Evolutionary conservation across 2,888 invertebrate genomes (phyloP), one percentile per base, ranked within the genome.

Genomic region (Tanytarsus gracilentus): DNA sequence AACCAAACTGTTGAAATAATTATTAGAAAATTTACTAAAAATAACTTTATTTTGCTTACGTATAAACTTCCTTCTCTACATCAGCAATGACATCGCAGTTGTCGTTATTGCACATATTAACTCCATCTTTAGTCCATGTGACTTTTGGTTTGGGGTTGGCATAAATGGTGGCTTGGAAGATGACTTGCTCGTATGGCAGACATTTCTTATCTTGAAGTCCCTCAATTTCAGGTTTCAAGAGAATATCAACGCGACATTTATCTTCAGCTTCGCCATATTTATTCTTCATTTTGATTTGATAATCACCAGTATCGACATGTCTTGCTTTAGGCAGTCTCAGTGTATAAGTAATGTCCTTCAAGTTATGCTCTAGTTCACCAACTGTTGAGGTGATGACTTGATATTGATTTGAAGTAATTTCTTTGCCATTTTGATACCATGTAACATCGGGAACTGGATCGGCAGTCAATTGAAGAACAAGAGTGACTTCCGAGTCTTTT

Each of bases 101-200:
- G 53, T 74, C 74, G 40, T 72, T 71, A 61, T 74, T 74, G 64
- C 71, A 70, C 1, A 74, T 67, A 62, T 74, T 74, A 62, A 72
- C 72, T 62, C 69, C 71, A 14, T 70, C 71, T 7, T 71, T 67
- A 1, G 71, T 72, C 94, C 95, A 97, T 66, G 86, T 82, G 1
- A 98, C 82, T 65, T 86, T 86, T 2, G 97, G 92, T 64, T 85
- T 82, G 0, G 98, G 98, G 72, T 92, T 92, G 23, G 95, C 93
- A 66, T 85, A 84, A 2, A 97, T 83, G 40, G 85, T 80, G 30
- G 87, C 88, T 66, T 86, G 82, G 70, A 97, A 85, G 63, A 82
- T 81, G 23, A 87, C 84, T 26, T 84, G 80, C 66, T 90, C 87
- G 60, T 84, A 88, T 1, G 91, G 90, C 62, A 84, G 79, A 1